Evolutionary conservation across 2,888 invertebrate species (phyloP).

Genomic region (Folsomia candida): DNA sequence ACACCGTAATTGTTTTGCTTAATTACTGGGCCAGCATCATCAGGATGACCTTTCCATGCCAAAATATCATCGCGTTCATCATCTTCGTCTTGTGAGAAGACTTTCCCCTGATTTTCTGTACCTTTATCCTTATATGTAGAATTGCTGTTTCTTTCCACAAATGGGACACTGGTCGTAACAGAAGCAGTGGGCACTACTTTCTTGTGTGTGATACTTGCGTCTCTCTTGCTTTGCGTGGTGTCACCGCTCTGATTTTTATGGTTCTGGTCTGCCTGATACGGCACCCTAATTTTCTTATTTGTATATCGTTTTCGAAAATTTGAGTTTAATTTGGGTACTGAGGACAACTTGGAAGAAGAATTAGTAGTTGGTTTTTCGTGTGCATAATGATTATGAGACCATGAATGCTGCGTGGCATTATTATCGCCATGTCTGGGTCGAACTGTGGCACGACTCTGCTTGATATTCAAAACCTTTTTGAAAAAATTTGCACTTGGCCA

Average conservation of each 20-base stretch:
- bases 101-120: too few relatives aligned
- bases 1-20: neutral
- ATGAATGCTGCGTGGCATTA: neutral
- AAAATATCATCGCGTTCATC: too few relatives aligned
- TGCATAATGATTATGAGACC: neutral
- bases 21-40: neutral
- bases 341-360: neutral
- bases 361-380: too few relatives aligned
- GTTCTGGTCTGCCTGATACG: neutral
- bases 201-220: neutral
- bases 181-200: too few relatives aligned
- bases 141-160: too few relatives aligned
- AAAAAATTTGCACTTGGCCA: slow-evolving; percentile 48
- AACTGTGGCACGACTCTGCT: neutral
- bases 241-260: neutral
- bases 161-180: too few relatives aligned
- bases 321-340: neutral
- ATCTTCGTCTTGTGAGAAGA: too few relatives aligned
- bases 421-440: neutral
- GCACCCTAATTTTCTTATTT: too few relatives aligned
- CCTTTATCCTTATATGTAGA: too few relatives aligned
- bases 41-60: too few relatives aligned
- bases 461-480: slow-evolving; percentile 26
- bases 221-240: neutral
- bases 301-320: too few relatives aligned